Percentiles rank a stretch among this genome's conserved stretches.
Conservation (phyloP, 2,113 vertebrate species). For the Pelvicachromis taeniatus region DNA sequence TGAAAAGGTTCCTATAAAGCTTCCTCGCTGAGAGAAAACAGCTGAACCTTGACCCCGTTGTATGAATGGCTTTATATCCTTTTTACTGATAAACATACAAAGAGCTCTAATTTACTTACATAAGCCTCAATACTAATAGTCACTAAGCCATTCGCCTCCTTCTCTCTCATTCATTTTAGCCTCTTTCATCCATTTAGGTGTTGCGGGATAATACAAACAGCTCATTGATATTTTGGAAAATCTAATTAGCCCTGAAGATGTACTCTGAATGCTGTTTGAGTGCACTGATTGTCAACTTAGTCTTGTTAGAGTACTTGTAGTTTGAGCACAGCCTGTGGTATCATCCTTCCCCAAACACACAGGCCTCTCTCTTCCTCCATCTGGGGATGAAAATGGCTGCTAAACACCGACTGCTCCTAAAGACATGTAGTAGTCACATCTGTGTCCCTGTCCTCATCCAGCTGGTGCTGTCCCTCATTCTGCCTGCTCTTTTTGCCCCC, state of each 20-base stretch:
- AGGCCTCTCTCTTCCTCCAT: background rate
- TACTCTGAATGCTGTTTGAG: background rate
- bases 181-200: background rate
- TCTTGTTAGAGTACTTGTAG: background rate
- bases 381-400: background rate
- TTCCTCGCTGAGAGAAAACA: background rate
- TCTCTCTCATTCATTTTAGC: background rate
- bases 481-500: background rate
- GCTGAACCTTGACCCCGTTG: background rate
- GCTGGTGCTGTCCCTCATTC: background rate
- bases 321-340: background rate
- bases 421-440: slow-evolving; percentile 7
- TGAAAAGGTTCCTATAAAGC: slow-evolving; percentile 32
- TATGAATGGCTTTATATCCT: background rate
- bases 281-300: background rate
- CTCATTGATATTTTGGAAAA: background rate
- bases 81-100: background rate
- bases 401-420: background rate
- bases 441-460: slow-evolving; percentile 7
- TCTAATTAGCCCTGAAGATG: background rate
- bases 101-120: background rate
- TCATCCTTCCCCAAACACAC: slow-evolving; percentile 8
- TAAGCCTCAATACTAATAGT: background rate
- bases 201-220: background rate
- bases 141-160: background rate